These are phyloP conservation scores for Gonocerus acuteangulatus DNA, from an alignment of 2,888 invertebrate species.

Conservation along the genomic window DNA sequence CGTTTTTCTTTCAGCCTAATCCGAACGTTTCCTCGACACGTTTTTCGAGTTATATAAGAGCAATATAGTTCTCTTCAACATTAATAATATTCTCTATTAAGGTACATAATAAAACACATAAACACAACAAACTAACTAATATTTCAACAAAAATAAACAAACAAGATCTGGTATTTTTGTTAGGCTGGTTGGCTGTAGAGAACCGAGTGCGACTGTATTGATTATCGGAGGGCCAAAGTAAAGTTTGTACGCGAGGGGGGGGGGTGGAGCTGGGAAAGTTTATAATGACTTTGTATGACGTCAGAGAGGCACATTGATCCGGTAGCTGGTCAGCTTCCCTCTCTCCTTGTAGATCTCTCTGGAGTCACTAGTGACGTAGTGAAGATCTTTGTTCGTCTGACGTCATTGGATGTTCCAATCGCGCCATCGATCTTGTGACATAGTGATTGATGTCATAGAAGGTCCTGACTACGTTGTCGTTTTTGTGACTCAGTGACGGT, in stretches of 20 bases:
- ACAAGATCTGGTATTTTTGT: conserved; percentile 12
- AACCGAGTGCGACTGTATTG: conserved; percentile 34
- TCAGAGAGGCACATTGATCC: conserved; percentile 34
- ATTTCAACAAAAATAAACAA: conserved; percentile 3
- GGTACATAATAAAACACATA: too few species aligned
- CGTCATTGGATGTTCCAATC: conserved; percentile 1
- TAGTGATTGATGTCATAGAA: too few species aligned
- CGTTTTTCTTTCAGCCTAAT: too few species aligned
- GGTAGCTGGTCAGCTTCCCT: conserved; percentile 32
- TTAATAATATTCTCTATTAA: too few species aligned
- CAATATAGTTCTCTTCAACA: too few species aligned
- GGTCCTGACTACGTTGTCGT: too few species aligned
- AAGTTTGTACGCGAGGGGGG: conserved; percentile 34
- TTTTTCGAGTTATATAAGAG: too few species aligned
- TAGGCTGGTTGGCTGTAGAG: conserved; percentile 5
- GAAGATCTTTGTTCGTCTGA: conserved; percentile 5
- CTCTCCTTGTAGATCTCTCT: conserved; percentile 16
- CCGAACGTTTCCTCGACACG: too few species aligned
- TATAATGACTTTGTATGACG: conserved; percentile 36
- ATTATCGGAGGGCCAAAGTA: conserved; percentile 35
- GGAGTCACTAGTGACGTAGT: not conserved
- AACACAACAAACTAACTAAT: too few species aligned
- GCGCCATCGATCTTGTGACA: not conserved
- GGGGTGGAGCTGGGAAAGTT: conserved; percentile 34
- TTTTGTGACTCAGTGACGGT: too few species aligned